Evolutionary conservation across 2,113 vertebrate species (phyloP).

Genomic region (Melanerpes formicivorus): DNA sequence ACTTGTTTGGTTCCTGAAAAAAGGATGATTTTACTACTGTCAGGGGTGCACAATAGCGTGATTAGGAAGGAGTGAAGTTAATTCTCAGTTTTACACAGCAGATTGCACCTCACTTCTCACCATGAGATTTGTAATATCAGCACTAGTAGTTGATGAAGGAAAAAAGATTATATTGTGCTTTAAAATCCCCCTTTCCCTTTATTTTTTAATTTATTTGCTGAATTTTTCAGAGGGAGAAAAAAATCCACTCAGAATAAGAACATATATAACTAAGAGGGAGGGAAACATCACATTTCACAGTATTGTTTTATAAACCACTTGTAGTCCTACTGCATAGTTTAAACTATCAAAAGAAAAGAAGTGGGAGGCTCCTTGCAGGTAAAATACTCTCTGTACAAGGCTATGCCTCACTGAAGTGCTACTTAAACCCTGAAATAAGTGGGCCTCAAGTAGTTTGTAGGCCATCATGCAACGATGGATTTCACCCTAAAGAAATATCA

Average conservation of each 20-base stretch:
- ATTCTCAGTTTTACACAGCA: not conserved
- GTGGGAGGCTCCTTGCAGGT: not conserved
- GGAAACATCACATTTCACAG: not conserved
- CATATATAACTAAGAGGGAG: not conserved
- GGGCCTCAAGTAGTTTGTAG: conserved; percentile 1
- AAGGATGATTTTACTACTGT: not conserved
- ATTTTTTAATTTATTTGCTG: not conserved
- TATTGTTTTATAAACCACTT: conserved; percentile 22
- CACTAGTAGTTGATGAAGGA: not conserved
- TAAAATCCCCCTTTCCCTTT: not conserved
- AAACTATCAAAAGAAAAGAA: not conserved
- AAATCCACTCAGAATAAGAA: not conserved
- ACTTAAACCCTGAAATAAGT: conserved; percentile 45
- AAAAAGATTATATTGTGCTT: not conserved
- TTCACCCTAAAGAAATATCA: conserved; percentile 6
- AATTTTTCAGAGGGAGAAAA: not conserved
- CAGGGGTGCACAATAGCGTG: not conserved
- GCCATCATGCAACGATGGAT: not conserved
- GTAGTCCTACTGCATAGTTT: not conserved
- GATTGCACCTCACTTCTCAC: not conserved
- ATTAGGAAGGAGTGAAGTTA: not conserved
- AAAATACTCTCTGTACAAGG: not conserved
- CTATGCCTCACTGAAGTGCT: not conserved
- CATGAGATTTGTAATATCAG: not conserved
- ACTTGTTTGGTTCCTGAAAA: not conserved